Evolutionary conservation across 2,113 vertebrate species (phyloP).

Genomic region (Cephalopholis sonnerati): DNA sequence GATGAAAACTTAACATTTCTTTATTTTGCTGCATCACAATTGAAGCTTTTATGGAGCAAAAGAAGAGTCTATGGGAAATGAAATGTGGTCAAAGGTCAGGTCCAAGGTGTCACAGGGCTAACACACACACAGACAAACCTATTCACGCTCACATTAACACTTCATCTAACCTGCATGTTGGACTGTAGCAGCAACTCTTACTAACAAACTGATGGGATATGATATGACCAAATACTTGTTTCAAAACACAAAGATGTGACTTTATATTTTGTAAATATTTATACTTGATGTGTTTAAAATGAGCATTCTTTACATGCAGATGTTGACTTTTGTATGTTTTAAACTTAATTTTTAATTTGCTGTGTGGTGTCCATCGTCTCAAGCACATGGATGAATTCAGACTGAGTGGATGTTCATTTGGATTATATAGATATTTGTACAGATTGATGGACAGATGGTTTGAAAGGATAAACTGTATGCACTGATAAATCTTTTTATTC

Average conservation of each 20-base stretch:
- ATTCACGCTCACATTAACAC: not conserved
- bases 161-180: too few relatives aligned
- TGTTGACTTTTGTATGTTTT: not conserved
- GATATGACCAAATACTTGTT: too few relatives aligned
- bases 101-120: not conserved
- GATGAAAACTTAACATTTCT: too few relatives aligned
- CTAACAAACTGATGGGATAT: too few relatives aligned
- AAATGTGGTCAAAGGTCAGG: too few relatives aligned
- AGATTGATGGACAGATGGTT: not conserved
- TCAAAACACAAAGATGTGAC: not conserved
- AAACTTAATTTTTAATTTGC: not conserved
- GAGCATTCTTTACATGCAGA: too few relatives aligned
- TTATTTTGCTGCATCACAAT: too few relatives aligned
- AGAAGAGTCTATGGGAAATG: too few relatives aligned
- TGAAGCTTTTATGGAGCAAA: too few relatives aligned
- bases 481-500: not conserved
- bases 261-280: not conserved
- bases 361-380: not conserved
- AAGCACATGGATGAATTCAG: not conserved
- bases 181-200: not conserved
- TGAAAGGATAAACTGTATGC: not conserved
- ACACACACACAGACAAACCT: not conserved
- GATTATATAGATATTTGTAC: not conserved
- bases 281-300: too few relatives aligned
- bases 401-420: not conserved